Evolutionary conservation across 2,113 vertebrate species (phyloP).

Genomic region (Serinus canaria): DNA sequence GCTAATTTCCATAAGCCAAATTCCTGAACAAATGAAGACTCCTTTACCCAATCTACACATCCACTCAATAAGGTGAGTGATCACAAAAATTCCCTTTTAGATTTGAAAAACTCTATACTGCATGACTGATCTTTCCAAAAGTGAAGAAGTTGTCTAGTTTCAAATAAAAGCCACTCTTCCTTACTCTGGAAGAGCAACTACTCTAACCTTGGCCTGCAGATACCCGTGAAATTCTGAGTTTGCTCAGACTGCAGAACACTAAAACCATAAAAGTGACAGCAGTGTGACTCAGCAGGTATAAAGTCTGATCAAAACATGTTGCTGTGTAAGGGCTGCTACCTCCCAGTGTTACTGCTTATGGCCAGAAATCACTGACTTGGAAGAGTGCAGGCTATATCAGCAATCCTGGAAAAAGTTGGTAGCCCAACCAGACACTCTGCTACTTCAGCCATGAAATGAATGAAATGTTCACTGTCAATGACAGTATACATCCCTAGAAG

Average conservation of each 20-base stretch:
- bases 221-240: background rate
- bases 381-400: background rate
- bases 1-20: background rate
- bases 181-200: rapidly evolving
- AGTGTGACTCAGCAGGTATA: background rate
- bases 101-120: background rate
- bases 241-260: background rate
- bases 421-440: background rate
- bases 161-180: background rate
- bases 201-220: background rate
- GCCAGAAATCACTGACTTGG: background rate
- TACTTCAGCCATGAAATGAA: background rate
- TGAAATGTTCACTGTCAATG: background rate
- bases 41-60: background rate
- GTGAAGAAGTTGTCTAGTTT: background rate
- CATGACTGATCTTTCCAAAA: background rate
- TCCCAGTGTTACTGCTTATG: background rate
- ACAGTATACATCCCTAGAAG: background rate
- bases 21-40: background rate
- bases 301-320: background rate
- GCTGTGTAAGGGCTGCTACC: background rate
- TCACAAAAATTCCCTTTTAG: background rate
- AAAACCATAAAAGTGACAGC: background rate
- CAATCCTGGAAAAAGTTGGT: background rate
- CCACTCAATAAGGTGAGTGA: background rate